Evolutionary conservation across 23 tunicate species (phyloP).

Genomic region (Oikopleura dioica): DNA sequence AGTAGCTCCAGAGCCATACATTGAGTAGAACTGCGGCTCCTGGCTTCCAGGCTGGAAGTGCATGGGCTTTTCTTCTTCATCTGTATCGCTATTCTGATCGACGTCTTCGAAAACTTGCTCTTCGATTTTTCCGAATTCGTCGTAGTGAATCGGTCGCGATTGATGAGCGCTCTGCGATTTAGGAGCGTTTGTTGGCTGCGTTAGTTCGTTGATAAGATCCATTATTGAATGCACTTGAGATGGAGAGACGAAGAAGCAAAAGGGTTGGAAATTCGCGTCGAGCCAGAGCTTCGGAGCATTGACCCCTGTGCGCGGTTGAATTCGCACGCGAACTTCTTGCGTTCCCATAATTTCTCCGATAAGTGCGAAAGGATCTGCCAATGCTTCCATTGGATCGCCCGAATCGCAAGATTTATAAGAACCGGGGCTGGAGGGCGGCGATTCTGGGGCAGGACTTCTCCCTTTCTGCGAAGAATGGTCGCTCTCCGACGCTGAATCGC

Average conservation of each 20-base stretch:
- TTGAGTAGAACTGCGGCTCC: not conserved
- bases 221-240: not conserved
- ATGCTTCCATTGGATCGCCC: not conserved
- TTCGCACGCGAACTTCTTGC: slow-evolving; percentile 5
- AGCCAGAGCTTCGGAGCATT: slow-evolving; percentile 3
- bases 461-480: not conserved
- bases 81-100: not conserved
- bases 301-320: not conserved
- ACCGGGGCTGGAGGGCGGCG: slow-evolving; percentile 9
- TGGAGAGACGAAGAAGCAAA: not conserved
- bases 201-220: not conserved
- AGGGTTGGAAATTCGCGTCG: not conserved
- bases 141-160: not conserved
- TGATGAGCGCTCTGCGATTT: not conserved
- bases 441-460: not conserved
- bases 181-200: not conserved
- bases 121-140: slow-evolving; percentile 4
- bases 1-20: not conserved
- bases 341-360: slow-evolving; percentile 7
- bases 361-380: not conserved
- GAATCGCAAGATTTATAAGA: not conserved
- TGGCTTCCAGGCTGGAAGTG: not conserved
- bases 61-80: not conserved
- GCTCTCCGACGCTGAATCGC: not conserved
- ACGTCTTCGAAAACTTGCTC: not conserved